Evolutionary conservation across 2,888 invertebrate species (phyloP), one percentile per base, ranked within the genome.

Genomic region (Calameuta idolon): DNA sequence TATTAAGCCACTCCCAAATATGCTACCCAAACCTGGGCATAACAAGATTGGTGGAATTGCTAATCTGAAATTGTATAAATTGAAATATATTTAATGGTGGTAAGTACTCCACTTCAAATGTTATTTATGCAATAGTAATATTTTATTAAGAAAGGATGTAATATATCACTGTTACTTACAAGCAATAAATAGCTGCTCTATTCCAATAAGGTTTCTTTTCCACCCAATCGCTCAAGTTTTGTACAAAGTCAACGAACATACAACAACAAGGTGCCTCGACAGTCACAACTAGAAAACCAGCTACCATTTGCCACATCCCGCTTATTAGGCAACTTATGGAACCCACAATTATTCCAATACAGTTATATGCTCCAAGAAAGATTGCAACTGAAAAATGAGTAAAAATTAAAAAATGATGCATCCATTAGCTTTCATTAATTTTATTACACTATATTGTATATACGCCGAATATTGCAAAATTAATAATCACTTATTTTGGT

Each of bases 231-330:
- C 97, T 96, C 77, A 98, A 93, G 81, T 94, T 94, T 92, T 97
- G 97, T 78, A 99, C 98, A 93, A 97, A 97, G 90, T 98, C 99
- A 83, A 99, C 94, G 92, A 98, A 99, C 93, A 98, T 94, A 92
- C 98, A 99, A 92, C 98, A 99, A 92, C 97, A 99, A 0, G 99
- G 99, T 69, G 99, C 98, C 92, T 99, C 99, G 87, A 98, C 94
- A 73, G 96, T 95, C 85, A 98, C 94, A 81, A 97, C 95, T 81
- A 97, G 89, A 92, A 99, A 98, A 69, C 98, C 99, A 81, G 96
- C 95, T 81, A 98, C 88, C 95, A 98, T 96, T 93, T 97, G 97
- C 94, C 96, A 95, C 87, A 97, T 94, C 81, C 97, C 97, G 76
- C 95, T 94, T 75, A 97, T 92, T 79, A 97, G 93, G 90, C 96